A percentile compares a stretch with the other conserved stretches of the same genome.
phyloP scores from a whole-genome alignment of 2,888 invertebrate genomes.

The Calameuta pallipes region DNA sequence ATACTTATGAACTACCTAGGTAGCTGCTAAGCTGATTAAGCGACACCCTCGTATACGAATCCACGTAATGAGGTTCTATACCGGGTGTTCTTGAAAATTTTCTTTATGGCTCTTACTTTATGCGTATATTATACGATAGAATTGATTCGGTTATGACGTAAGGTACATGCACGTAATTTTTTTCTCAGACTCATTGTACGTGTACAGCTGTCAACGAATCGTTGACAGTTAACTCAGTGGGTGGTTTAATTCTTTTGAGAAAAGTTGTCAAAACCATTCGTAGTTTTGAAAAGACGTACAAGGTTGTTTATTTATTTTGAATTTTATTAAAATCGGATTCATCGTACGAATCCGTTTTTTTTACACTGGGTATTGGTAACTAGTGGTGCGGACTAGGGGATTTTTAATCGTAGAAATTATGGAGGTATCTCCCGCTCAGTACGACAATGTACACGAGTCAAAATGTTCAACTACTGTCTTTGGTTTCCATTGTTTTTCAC shows the following conservation, averaged over 20 bases:
- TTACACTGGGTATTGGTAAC: background rate
- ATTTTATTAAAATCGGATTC: background rate
- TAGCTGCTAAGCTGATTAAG: conserved; percentile 37
- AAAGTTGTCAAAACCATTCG: background rate
- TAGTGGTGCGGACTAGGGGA: background rate
- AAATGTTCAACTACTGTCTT: background rate
- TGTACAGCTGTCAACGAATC: background rate
- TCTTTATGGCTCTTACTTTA: background rate
- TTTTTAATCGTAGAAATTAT: background rate
- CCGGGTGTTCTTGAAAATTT: conserved; percentile 23
- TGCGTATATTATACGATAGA: background rate
- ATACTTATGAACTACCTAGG: conserved; percentile 28
- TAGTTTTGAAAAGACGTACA: background rate
- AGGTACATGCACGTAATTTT: background rate
- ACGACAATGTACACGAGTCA: background rate
- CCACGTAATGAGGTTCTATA: conserved; percentile 38
- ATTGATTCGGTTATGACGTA: background rate
- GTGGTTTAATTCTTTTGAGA: background rate
- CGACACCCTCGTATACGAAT: conserved; percentile 34
- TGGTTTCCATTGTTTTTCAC: background rate
- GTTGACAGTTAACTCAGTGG: background rate
- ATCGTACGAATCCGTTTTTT: background rate
- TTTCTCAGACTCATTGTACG: background rate
- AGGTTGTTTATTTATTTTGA: background rate
- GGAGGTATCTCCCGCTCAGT: background rate